A percentile compares a stretch with the other conserved stretches of the same genome.
phyloP scores from a whole-genome alignment of 2,113 vertebrate genomes.

The Corythornis vintsioides region DNA sequence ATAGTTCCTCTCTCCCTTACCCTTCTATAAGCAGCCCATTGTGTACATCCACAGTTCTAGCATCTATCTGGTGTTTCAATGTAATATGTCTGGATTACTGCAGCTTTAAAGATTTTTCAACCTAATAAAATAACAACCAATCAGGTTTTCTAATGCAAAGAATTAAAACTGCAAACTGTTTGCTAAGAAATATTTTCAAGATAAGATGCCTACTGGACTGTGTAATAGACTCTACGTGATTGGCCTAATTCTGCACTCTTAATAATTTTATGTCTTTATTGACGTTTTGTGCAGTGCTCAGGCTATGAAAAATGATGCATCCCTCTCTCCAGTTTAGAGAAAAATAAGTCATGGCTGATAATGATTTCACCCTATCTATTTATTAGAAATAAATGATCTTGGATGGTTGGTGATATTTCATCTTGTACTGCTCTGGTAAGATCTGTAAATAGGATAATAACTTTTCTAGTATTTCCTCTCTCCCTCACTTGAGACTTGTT shows the following conservation, averaged over 20 bases:
- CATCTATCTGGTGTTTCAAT: not conserved
- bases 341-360: not conserved
- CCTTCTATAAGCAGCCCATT: not conserved
- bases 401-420: not conserved
- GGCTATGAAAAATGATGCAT: not conserved
- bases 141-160: slow-evolving; percentile 11
- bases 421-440: not conserved
- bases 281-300: not conserved
- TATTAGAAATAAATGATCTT: slow-evolving; percentile 20
- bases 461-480: not conserved
- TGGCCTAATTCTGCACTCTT: not conserved
- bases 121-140: slow-evolving; percentile 5
- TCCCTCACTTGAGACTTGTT: slow-evolving; percentile 23
- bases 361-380: not conserved
- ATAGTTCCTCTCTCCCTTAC: not conserved
- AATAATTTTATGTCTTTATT: not conserved
- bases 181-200: slow-evolving; percentile 10
- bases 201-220: not conserved
- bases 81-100: not conserved
- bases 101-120: slow-evolving; percentile 39
- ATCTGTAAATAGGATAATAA: slow-evolving; percentile 27
- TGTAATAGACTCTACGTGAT: not conserved
- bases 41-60: not conserved
- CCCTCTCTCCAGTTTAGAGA: not conserved
- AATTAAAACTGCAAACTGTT: not conserved